Conservation (phyloP, 2,113 vertebrate species). For the Empidonax traillii region DNA sequence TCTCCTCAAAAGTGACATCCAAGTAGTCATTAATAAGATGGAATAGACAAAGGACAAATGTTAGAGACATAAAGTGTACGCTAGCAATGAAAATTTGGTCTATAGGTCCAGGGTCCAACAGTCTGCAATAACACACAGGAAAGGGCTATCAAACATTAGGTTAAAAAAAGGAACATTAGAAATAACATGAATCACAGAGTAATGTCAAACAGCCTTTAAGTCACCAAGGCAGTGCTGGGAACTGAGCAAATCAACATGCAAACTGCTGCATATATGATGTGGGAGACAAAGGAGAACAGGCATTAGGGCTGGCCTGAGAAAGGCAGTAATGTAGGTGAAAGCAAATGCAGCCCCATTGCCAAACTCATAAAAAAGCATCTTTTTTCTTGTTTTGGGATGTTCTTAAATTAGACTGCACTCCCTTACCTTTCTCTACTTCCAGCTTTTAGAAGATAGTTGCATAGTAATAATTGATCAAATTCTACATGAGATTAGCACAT, state of each 20-base stretch:
- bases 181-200: conserved; percentile 17
- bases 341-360: not conserved
- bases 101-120: not conserved
- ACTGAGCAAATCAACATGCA: conserved; percentile 3
- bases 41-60: not conserved
- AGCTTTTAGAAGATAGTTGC: not conserved
- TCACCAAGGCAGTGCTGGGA: not conserved
- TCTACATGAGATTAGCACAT: not conserved
- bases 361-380: not conserved
- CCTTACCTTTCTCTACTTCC: not conserved
- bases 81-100: not conserved
- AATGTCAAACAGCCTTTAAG: not conserved
- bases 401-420: not conserved
- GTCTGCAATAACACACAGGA: not conserved
- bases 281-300: not conserved
- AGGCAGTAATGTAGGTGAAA: not conserved
- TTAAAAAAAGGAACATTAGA: not conserved
- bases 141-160: not conserved
- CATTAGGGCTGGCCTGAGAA: not conserved
- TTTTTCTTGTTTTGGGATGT: not conserved
- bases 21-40: not conserved
- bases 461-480: not conserved
- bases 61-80: not conserved
- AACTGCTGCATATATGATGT: not conserved
- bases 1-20: conserved; percentile 14